Base-by-base conservation (phyloP, 2,797 vertebrate genomes). In the Lacerta bilineata region DNA sequence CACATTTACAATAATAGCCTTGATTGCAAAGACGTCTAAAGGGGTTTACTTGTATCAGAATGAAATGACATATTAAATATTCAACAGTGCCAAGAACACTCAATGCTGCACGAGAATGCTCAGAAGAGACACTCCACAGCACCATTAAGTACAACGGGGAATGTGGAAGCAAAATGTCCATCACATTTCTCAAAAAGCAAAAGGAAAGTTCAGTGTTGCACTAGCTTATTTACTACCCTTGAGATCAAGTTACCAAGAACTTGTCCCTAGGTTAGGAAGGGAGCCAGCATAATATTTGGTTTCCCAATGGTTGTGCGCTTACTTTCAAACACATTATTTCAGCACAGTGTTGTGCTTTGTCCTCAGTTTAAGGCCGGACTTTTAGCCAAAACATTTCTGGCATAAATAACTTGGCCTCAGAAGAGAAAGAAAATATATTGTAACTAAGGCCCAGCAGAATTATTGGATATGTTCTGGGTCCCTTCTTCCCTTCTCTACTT, bases 21-120 rank as follows among this genome's bases (percentile, higher is more conserved):
- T 90, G 46, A 55, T 93, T 91, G 91, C 91, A 88, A 15, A 55
- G 85, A 85, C 64, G 29, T 72, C 83, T 82, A 79, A n/a, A 68
- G 66, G 66, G 91, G 85, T 29, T 80, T 80, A 91, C 1, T 80
- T 8, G 85, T 89, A 92, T 85, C 83, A 85, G 23, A 90, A 71
- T 64, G 91, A 89, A 50, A 46, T 43, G 66, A 86, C 46, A 87
- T 61, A 85, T 89, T 85, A 1, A 79, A 71, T 85, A 76, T 86
- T 92, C 83, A 87, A 83, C 55, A 92, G 77, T 87, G 69, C 55
- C 78, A 94, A 93, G 87, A 79, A 77, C 20, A 72, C 7, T 59
- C 25, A 17, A 84, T 41, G 79, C 13, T 36, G 36, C 5, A 33
- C 17, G 0, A 83, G 20, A 94, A 85, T 39, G 20, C 27, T 90